These are phyloP conservation scores for Adelognathus sp. DNA, from an alignment of 2,888 invertebrate species.

Conservation along the genomic window DNA sequence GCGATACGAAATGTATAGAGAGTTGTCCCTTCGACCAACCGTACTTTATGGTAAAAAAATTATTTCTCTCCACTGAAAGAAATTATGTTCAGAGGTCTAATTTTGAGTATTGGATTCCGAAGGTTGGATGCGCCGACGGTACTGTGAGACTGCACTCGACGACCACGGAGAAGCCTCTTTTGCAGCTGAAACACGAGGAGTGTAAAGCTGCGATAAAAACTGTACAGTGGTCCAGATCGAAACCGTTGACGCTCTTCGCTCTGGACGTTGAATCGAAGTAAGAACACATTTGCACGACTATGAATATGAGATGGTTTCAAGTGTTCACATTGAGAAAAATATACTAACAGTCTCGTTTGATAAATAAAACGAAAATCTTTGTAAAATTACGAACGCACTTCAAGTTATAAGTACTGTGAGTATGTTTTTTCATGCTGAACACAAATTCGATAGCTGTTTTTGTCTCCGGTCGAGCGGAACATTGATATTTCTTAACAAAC, in stretches of 20 bases:
- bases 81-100: neutral
- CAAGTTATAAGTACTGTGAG: too few species aligned
- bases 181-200: conserved; percentile 75
- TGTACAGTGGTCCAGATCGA: conserved; percentile 83
- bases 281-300: conserved; percentile 29
- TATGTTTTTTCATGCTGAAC: too few species aligned
- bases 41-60: conserved; percentile 80
- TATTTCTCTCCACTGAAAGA: neutral
- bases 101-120: too few species aligned
- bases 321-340: too few species aligned
- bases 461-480: too few species aligned
- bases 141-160: conserved; percentile 82
- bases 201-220: conserved; percentile 76
- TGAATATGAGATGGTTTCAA: too few species aligned
- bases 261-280: conserved; percentile 80
- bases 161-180: conserved; percentile 80
- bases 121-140: conserved; percentile 82
- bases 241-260: conserved; percentile 82
- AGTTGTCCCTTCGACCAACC: conserved; percentile 81
- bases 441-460: too few species aligned
- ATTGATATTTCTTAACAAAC: too few species aligned
- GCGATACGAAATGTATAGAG: conserved; percentile 81
- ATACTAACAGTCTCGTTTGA: too few species aligned
- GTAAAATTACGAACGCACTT: too few species aligned
- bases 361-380: too few species aligned